Evolutionary conservation across 2,797 vertebrate species (phyloP).

Genomic region (Sebastes hubbsi): DNA sequence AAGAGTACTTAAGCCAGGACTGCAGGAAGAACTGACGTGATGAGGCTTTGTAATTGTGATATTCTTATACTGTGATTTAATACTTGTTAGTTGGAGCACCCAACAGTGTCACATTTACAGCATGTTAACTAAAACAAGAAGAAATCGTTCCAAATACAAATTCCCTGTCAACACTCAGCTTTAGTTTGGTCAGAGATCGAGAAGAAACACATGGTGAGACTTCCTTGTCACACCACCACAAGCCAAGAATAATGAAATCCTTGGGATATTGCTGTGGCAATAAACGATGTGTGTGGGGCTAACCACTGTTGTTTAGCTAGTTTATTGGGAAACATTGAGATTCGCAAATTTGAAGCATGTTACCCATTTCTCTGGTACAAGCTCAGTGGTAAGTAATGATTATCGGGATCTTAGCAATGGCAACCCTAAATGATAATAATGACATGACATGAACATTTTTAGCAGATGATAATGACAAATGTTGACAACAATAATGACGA

Average conservation of each 20-base stretch:
- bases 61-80: background rate
- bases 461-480: background rate
- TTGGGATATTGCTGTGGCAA: constrained; percentile 23
- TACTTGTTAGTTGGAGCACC: background rate
- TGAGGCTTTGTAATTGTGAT: background rate
- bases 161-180: constrained; percentile 14
- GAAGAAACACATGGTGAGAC: constrained; percentile 35
- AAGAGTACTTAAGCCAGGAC: background rate
- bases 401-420: background rate
- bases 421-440: background rate
- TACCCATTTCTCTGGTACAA: constrained; percentile 6
- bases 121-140: constrained; percentile 5
- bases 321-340: constrained; percentile 37
- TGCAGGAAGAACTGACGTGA: background rate
- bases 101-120: background rate
- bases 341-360: background rate
- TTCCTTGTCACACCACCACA: constrained; percentile 28
- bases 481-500: background rate
- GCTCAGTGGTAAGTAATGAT: background rate
- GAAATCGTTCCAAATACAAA: constrained; percentile 17
- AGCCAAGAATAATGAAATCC: constrained; percentile 35
- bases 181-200: constrained; percentile 21
- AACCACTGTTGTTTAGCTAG: constrained; percentile 11
- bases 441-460: background rate
- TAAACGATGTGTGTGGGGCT: constrained; percentile 20